Evolutionary conservation across 2,888 invertebrate genomes (phyloP), one percentile per base, ranked within the genome.

Genomic region (Bembecia ichneumoniformis): DNA sequence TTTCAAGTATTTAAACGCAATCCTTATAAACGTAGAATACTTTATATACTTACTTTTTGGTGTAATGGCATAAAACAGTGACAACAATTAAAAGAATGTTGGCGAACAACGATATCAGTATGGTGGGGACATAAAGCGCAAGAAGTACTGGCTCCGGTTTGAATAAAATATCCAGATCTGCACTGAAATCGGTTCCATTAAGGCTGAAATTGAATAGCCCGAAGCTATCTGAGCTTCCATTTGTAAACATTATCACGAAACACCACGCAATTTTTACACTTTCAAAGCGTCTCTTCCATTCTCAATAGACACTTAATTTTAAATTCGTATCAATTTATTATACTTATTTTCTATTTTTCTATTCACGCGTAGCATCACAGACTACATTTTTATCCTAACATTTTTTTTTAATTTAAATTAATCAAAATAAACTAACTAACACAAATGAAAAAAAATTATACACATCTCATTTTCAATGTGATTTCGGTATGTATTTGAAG

Each of bases 41-140:
- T 9, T 14, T 43, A n/a, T 7, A 40, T 47, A 74, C 89, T 87
- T 76, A 91, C 93, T 90, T 92, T 63, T 91, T 88, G 63, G 92
- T 90, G 59, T 91, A 91, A 55, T 91, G 89, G 63, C 91, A 91
- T 62, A 91, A 91, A 53, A 91, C 88, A 48, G 92, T 91, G 0
- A 92, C 91, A 3, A 90, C 77, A 49, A 93, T 91, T 1, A 92
- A 89, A 9, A 92, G 74, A n/a, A 89, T 77, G 61, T 93, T 92
- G 3, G 91, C 90, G 5, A 89, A 73, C 15, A 92, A 70, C 0
- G 92, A 92, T 46, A 91, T 61, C 13, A 91, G 59, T 52, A 92
- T 91, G 3, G 92, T 83, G 0, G 91, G 90, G 50, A 91, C 87
- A 58, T 93, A 93, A 15, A 91, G 75, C 0, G 86, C 86, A 50